Evolutionary conservation across 2,888 invertebrate species (phyloP).

Genomic region (Habrosyne pyritoides): DNA sequence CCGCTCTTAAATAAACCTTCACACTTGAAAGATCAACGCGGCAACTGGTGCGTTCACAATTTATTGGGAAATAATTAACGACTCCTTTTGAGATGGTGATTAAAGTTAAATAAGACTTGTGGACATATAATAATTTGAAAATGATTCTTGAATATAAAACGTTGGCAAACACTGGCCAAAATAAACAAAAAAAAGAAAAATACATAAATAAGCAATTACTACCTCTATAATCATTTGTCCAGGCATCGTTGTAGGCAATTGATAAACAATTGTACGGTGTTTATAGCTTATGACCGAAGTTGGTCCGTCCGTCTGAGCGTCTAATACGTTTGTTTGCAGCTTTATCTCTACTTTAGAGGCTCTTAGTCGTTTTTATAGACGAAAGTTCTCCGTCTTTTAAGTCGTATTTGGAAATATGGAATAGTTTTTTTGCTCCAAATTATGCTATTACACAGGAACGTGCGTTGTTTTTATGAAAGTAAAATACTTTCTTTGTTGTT

Average conservation of each 20-base stretch:
- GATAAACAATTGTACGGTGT: slow-evolving; percentile 52
- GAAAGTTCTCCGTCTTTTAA: slow-evolving; percentile 54
- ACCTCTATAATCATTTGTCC: slow-evolving; percentile 8
- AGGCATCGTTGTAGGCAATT: slow-evolving; percentile 26
- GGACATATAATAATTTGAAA: neutral
- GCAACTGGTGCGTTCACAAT: slow-evolving; percentile 69
- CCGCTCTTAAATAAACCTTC: slow-evolving; percentile 79
- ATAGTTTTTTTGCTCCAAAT: slow-evolving; percentile 48
- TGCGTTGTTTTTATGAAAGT: neutral
- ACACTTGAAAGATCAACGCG: slow-evolving; percentile 81
- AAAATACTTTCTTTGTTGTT: neutral
- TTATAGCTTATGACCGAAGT: slow-evolving; percentile 59
- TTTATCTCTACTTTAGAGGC: slow-evolving; percentile 55
- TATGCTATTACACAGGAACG: neutral
- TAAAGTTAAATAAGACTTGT: slow-evolving; percentile 51
- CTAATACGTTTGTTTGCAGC: slow-evolving; percentile 61
- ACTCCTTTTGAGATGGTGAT: slow-evolving; percentile 64
- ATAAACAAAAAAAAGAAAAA: neutral
- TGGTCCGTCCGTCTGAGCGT: slow-evolving; percentile 42
- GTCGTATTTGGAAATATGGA: slow-evolving; percentile 51
- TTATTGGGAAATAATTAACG: slow-evolving; percentile 80
- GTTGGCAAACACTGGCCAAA: neutral
- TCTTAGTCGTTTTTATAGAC: slow-evolving; percentile 67
- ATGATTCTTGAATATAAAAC: neutral
- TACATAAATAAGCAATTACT: neutral